Percentiles rank a stretch among this genome's conserved stretches.
These are phyloP conservation scores for Anthonomus grandis DNA, from an alignment of 1,140 invertebrate species.

Conservation along the genomic window DNA sequence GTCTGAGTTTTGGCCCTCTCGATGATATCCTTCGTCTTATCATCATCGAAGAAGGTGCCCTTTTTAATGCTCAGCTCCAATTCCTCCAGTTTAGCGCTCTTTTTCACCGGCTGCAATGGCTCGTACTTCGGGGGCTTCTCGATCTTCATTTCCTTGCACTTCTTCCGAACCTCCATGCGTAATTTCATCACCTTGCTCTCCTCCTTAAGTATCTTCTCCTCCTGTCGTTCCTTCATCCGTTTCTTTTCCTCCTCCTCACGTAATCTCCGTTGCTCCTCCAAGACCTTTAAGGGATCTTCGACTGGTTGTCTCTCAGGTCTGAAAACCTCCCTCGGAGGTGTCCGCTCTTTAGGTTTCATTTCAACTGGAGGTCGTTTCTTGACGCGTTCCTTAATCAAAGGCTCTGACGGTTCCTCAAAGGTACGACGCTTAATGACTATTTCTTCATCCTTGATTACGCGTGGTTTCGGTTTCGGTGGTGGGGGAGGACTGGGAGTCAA, in stretches of 20 bases:
- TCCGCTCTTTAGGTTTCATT: constrained; percentile 29
- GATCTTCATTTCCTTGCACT: constrained; percentile 39
- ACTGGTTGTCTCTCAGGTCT: constrained; percentile 26
- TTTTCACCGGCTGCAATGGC: constrained; percentile 41
- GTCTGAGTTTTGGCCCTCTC: constrained; percentile 39
- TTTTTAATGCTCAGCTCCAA: constrained; percentile 42
- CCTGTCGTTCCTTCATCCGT: constrained; percentile 35
- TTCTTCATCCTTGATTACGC: constrained; percentile 33
- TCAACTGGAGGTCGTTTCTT: constrained; percentile 31
- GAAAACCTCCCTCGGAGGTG: constrained; percentile 32
- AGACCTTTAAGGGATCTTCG: constrained; percentile 36
- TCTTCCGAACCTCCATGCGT: constrained; percentile 39
- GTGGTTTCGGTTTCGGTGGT: constrained; percentile 32
- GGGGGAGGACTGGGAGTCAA: constrained; percentile 27
- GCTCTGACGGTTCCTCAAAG: constrained; percentile 32
- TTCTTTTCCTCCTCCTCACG: constrained; percentile 42
- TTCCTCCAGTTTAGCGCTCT: constrained; percentile 43
- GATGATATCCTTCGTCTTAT: constrained; percentile 43
- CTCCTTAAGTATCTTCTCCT: constrained; percentile 40
- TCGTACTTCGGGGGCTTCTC: constrained; percentile 39
- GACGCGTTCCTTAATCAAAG: constrained; percentile 32
- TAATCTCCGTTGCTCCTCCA: constrained; percentile 35
- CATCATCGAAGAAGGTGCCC: constrained; percentile 46
- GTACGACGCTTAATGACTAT: constrained; percentile 37
- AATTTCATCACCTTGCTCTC: constrained; percentile 41